These are phyloP conservation scores for Camponotus floridanus DNA, from an alignment of 1,140 invertebrate species.

Conservation along the genomic window DNA sequence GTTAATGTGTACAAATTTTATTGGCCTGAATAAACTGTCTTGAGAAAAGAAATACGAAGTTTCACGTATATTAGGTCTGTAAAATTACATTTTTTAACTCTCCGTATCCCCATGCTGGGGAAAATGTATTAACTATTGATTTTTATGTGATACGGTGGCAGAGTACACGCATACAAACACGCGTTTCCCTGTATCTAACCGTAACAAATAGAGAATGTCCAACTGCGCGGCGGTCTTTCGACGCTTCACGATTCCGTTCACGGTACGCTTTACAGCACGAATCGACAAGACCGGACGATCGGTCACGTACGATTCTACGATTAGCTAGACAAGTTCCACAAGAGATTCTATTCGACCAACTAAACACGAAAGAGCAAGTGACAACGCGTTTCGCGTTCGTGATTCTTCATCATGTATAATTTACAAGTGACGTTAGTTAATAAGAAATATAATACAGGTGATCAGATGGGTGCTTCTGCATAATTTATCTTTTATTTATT, in stretches of 20 bases:
- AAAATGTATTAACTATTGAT: conserved; percentile 33
- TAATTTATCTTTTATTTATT: too few species aligned
- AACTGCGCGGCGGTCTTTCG: conserved; percentile 38
- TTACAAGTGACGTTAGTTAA: conserved; percentile 1
- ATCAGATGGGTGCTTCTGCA: not conserved
- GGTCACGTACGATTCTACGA: conserved; percentile 72
- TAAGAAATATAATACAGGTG: conserved; percentile 14
- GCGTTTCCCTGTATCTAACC: conserved; percentile 17
- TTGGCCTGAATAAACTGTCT: too few species aligned
- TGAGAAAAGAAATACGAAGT: too few species aligned
- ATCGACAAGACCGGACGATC: conserved; percentile 60
- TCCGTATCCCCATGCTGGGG: too few species aligned
- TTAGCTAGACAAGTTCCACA: conserved; percentile 59
- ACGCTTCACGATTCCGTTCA: conserved; percentile 66
- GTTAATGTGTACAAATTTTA: too few species aligned
- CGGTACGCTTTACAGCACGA: conserved; percentile 62
- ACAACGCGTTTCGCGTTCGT: not conserved
- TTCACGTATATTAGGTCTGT: too few species aligned
- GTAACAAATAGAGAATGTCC: conserved; percentile 51
- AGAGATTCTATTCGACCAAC: conserved; percentile 22
- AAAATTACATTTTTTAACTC: too few species aligned
- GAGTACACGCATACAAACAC: conserved; percentile 19
- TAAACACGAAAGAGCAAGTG: conserved; percentile 14
- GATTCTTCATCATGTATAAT: not conserved
- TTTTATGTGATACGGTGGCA: not conserved